Evolutionary conservation across 1,140 invertebrate species (phyloP).

Genomic region (Drosophila tristis): DNA sequence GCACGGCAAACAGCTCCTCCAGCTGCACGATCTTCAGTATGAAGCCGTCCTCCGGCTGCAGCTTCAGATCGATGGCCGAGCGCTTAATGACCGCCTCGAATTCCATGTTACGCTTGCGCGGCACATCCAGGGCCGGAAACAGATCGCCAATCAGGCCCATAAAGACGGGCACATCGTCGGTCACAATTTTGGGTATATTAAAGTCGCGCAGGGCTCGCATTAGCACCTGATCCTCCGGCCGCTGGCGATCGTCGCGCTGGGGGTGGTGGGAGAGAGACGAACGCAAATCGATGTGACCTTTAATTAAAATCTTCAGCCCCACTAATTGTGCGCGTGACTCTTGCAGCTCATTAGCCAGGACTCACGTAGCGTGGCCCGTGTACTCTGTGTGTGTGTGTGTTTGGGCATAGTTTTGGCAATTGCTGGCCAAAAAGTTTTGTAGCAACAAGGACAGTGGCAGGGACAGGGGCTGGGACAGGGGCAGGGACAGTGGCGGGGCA

Average conservation of each 20-base stretch:
- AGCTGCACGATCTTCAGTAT: slow-evolving; percentile 93
- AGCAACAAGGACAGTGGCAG: slow-evolving; percentile 24
- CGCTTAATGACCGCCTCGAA: slow-evolving; percentile 90
- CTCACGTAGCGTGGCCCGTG: slow-evolving; percentile 40
- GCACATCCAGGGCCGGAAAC: slow-evolving; percentile 93
- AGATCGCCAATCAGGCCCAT: slow-evolving; percentile 93
- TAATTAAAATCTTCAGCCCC: slow-evolving; percentile 46
- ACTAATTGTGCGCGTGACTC: slow-evolving; percentile 57
- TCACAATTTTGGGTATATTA: slow-evolving; percentile 95
- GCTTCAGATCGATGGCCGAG: slow-evolving; percentile 90
- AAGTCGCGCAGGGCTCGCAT: slow-evolving; percentile 95
- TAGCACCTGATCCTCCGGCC: slow-evolving; percentile 91
- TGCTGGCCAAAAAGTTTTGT: slow-evolving; percentile 57
- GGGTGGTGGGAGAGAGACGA: not conserved
- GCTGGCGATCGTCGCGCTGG: slow-evolving; percentile 87
- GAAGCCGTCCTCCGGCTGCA: slow-evolving; percentile 94
- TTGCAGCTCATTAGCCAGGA: slow-evolving; percentile 57
- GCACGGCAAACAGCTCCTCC: slow-evolving; percentile 93
- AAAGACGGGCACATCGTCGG: slow-evolving; percentile 92
- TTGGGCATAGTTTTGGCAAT: slow-evolving; percentile 63
- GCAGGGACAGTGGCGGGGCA: not conserved
- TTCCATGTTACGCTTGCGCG: slow-evolving; percentile 89
- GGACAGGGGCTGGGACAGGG: not conserved
- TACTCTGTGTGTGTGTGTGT: too few relatives aligned
- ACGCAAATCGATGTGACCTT: slow-evolving; percentile 7